Conservation (phyloP, 2,888 invertebrate species). For the Hipparchia semele region DNA sequence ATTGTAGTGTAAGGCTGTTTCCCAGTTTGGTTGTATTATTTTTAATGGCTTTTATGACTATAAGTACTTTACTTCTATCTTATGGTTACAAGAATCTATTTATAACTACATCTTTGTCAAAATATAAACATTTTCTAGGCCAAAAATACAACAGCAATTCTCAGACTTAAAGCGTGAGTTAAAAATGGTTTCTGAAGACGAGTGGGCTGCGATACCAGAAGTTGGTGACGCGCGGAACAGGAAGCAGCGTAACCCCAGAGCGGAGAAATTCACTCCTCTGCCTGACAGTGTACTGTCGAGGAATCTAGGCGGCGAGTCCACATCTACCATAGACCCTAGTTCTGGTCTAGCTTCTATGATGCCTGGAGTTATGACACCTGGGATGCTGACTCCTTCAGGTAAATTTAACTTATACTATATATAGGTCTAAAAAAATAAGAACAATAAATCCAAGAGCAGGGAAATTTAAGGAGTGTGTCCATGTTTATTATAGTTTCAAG, state of each 20-base stretch:
- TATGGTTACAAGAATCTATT: background rate
- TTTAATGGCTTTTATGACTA: too few species aligned
- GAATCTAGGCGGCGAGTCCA: constrained; percentile 92
- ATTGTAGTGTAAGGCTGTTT: too few species aligned
- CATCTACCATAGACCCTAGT: constrained; percentile 90
- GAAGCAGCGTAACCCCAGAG: constrained; percentile 96
- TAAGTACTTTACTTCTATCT: too few species aligned
- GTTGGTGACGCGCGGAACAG: constrained; percentile 99
- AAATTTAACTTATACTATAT: constrained; percentile 17
- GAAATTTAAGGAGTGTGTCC: too few species aligned
- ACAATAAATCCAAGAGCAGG: too few species aligned
- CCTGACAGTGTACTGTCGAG: constrained; percentile 97
- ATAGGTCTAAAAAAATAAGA: too few species aligned
- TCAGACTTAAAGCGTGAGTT: constrained; percentile 97
- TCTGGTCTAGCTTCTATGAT: constrained; percentile 94
- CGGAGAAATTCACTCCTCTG: constrained; percentile 98
- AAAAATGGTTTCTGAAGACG: constrained; percentile 92
- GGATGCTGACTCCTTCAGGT: constrained; percentile 93
- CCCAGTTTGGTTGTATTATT: too few species aligned
- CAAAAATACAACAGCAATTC: constrained; percentile 99
- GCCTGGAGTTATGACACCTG: constrained; percentile 93
- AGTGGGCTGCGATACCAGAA: constrained; percentile 99
- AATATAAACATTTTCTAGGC: constrained; percentile 72
- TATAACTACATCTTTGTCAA: background rate
- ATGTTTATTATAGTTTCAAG: too few species aligned